Percentiles rank a stretch among this genome's conserved stretches.
These are phyloP conservation scores for Ferdinandea cuprea DNA, from an alignment of 2,888 invertebrate species.

Conservation along the genomic window DNA sequence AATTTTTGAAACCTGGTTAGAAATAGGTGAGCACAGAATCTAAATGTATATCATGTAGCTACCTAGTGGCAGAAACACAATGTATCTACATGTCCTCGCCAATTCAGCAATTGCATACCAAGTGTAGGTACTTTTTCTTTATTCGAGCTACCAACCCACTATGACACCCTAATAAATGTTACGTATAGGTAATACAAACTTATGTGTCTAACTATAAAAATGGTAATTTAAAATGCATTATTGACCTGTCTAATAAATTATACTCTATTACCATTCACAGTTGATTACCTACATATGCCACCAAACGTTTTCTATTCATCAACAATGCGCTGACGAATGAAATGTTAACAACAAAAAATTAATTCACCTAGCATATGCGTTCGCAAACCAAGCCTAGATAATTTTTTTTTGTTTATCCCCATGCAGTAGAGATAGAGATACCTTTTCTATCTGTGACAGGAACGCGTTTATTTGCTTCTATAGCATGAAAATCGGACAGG, in stretches of 20 bases:
- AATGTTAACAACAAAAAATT: constrained; percentile 11
- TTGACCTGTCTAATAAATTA: constrained; percentile 58
- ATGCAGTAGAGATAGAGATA: no score
- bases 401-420: constrained; percentile 39
- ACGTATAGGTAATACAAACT: not conserved
- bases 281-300: constrained; percentile 29
- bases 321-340: constrained; percentile 13
- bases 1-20: no score
- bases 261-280: constrained; percentile 61
- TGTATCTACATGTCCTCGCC: no score
- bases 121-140: no score
- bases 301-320: constrained; percentile 45
- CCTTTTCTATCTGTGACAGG: constrained; percentile 22
- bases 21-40: no score
- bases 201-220: constrained; percentile 3
- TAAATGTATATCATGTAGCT: no score
- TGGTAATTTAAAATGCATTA: constrained; percentile 27
- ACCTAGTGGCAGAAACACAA: no score
- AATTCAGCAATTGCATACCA: no score
- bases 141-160: no score
- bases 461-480: constrained; percentile 32
- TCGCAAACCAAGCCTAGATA: constrained; percentile 49
- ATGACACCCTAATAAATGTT: no score
- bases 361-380: constrained; percentile 27
- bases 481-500: constrained; percentile 65